Conservation (phyloP, 1,140 invertebrate species). For the Drosophila burlai region DNA sequence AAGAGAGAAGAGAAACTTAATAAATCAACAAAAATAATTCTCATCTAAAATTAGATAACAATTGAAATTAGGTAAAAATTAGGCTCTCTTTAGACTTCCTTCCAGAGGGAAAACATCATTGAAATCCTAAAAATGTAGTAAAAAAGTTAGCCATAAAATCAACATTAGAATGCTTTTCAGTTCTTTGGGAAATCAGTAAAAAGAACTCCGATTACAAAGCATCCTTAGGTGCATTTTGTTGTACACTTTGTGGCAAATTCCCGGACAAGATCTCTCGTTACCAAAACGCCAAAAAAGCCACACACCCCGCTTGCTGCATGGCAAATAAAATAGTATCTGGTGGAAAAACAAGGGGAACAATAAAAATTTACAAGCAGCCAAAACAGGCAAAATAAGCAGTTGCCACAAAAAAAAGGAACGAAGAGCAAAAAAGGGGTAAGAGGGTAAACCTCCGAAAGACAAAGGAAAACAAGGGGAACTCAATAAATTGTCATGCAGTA, state of each 20-base stretch:
- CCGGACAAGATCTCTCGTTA: slow-evolving; percentile 21
- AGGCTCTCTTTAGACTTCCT: not conserved
- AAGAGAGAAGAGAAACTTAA: no score
- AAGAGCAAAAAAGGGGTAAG: not conserved
- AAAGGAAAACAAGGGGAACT: slow-evolving; percentile 67
- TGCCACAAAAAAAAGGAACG: not conserved
- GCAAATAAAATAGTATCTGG: slow-evolving; percentile 76
- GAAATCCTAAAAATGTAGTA: not conserved
- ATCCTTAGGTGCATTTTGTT: slow-evolving; percentile 26
- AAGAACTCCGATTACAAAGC: not conserved
- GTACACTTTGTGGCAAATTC: slow-evolving; percentile 43
- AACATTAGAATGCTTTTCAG: not conserved
- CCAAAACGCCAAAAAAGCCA: slow-evolving; percentile 25
- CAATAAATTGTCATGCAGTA: slow-evolving; percentile 84
- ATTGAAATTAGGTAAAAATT: not conserved
- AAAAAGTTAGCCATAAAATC: not conserved
- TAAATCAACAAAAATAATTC: not conserved
- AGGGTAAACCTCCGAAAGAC: slow-evolving; percentile 31
- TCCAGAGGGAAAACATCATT: not conserved
- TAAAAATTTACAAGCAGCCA: slow-evolving; percentile 81
- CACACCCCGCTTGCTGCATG: slow-evolving; percentile 14
- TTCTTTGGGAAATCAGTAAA: not conserved
- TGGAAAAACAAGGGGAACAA: slow-evolving; percentile 72
- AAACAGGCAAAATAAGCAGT: slow-evolving; percentile 41
- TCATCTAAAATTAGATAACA: not conserved